phyloP scores from a whole-genome alignment of 2,797 vertebrate genomes.

The Poecile montanus region DNA sequence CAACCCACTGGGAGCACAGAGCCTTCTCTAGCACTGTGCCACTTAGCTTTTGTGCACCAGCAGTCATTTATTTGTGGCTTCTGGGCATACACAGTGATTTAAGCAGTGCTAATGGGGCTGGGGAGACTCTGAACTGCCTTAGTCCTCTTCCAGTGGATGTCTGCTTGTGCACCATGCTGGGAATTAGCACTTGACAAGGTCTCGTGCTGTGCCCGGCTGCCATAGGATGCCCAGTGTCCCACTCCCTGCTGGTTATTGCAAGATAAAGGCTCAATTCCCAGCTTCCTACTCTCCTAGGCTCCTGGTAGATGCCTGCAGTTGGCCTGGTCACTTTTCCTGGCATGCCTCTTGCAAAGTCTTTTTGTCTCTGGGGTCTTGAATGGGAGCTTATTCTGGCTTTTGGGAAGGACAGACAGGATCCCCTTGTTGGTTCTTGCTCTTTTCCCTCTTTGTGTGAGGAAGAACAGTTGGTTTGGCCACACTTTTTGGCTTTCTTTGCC shows the following conservation, averaged over 20 bases:
- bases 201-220: not conserved
- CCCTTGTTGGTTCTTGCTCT: not conserved
- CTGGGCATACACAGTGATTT: not conserved
- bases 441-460: not conserved
- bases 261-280: not conserved
- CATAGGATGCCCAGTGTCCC: not conserved
- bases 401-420: not conserved
- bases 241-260: not conserved
- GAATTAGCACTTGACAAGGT: not conserved
- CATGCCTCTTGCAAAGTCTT: not conserved
- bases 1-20: not conserved
- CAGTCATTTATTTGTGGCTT: not conserved
- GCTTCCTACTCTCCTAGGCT: not conserved
- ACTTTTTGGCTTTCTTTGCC: not conserved
- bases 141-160: not conserved
- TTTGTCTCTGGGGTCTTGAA: not conserved
- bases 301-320: not conserved
- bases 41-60: not conserved
- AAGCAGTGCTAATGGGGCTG: not conserved
- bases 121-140: not conserved
- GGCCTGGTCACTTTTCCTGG: not conserved
- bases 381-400: not conserved
- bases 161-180: not conserved
- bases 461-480: not conserved
- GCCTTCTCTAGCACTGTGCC: not conserved